Evolutionary conservation across 2,797 vertebrate genomes (phyloP).

Genomic region (Parotocinclus haroldoi): DNA sequence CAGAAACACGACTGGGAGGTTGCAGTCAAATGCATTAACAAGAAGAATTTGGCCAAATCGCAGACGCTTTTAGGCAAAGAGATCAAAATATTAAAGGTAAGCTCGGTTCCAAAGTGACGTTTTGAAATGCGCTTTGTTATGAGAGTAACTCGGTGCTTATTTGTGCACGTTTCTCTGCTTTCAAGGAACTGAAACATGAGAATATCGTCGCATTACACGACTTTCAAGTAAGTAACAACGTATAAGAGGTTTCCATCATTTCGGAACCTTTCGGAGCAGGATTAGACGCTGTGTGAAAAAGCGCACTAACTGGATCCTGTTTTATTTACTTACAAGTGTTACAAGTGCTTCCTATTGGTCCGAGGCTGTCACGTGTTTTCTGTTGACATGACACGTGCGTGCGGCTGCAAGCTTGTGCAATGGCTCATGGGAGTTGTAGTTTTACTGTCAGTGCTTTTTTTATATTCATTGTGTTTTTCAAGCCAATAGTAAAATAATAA

Average conservation of each 20-base stretch:
- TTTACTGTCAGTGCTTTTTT: not conserved
- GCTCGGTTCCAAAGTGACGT: constrained; percentile 5
- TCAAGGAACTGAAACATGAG: constrained; percentile 93
- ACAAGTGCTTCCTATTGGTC: constrained; percentile 13
- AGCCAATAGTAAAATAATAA: too few relatives aligned
- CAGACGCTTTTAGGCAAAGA: constrained; percentile 95
- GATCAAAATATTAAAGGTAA: constrained; percentile 97
- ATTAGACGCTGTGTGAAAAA: not conserved
- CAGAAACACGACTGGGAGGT: constrained; percentile 96
- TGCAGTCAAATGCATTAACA: constrained; percentile 97
- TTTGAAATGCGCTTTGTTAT: not conserved
- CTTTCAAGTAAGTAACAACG: constrained; percentile 82
- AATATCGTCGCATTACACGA: constrained; percentile 96
- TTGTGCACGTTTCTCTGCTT: constrained; percentile 13
- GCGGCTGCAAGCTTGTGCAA: not conserved
- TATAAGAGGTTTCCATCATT: too few relatives aligned
- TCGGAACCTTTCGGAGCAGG: too few relatives aligned
- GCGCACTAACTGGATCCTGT: not conserved
- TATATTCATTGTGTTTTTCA: not conserved
- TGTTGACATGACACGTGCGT: constrained; percentile 55
- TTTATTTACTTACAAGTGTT: not conserved
- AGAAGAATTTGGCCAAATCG: constrained; percentile 95
- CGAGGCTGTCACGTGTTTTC: constrained; percentile 33
- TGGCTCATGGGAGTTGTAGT: not conserved
- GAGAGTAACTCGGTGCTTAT: not conserved